Evolutionary conservation across 2,113 vertebrate species (phyloP).

Genomic region (Gnathonemus echidnorhynchus): DNA sequence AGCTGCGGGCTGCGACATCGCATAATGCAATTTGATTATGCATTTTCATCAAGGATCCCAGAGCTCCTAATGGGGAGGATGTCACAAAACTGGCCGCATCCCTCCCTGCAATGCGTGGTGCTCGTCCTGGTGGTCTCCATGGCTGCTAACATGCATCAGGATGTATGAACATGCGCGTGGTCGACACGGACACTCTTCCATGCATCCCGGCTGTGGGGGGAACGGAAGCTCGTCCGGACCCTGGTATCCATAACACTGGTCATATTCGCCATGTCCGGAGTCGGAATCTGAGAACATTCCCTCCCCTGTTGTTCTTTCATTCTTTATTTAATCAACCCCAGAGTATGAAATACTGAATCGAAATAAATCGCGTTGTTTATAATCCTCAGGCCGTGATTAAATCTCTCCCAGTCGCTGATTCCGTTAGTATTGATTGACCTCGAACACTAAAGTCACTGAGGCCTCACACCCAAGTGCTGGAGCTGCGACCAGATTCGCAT

Average conservation of each 20-base stretch:
- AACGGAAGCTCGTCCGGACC: constrained; percentile 20
- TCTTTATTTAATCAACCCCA: constrained; percentile 27
- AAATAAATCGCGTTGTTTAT: constrained; percentile 63
- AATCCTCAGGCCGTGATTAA: constrained; percentile 48
- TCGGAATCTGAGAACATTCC: neutral
- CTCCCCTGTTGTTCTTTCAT: constrained; percentile 10
- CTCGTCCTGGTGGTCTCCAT: neutral
- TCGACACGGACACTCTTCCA: neutral
- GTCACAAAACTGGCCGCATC: neutral
- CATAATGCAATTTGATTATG: neutral
- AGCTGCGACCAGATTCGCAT: neutral
- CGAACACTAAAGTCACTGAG: constrained; percentile 46
- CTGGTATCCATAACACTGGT: neutral
- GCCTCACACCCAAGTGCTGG: neutral
- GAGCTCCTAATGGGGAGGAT: neutral
- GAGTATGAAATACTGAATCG: constrained; percentile 38
- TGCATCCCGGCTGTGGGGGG: neutral
- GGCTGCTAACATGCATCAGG: neutral
- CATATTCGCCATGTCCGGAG: neutral
- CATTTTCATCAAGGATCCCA: constrained; percentile 5
- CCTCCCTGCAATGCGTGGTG: neutral
- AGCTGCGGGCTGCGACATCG: neutral
- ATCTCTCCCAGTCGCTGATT: constrained; percentile 51
- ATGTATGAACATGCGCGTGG: neutral
- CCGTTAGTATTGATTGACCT: constrained; percentile 65